Evolutionary conservation across 2,888 invertebrate genomes (phyloP), one percentile per base, ranked within the genome.

Genomic region (Chaetogeoica ovagalla): DNA sequence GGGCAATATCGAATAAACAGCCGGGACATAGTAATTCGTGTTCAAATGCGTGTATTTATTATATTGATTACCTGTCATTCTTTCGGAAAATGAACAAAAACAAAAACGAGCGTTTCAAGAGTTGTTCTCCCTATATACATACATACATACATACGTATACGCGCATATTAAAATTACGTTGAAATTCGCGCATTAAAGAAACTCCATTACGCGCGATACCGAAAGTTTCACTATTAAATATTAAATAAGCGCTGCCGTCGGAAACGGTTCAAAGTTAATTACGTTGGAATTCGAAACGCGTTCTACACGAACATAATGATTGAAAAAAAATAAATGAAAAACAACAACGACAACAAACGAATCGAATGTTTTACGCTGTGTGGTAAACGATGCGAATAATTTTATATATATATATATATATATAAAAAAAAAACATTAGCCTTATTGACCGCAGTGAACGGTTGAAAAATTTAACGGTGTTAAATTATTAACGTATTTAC

Each of bases 51-150:
- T 30, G 4, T 30, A 30, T 30, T 2, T 30, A 2, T 30, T 30
- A 30, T 30, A 30, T 68, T 52, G 52, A 68, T 52, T 68, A 66
- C 43, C 48, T 23, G 15, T 63, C 19, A 37, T 63, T 63, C 63
- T 37, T 37, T 39, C 2, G 11, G 7, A 2, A 37, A 63, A 63
- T 8, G 13, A 63, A 63, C 19, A 17, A 63, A 55, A 55, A 55
- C 55, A 63, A 63, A 30, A 30, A 63, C 37, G 9, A 4, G 8
- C 9, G 19, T 19, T 63, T 39, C 19, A 9, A 63, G 19, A 39
- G 37, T 63, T 19, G 63, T 39, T 37, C 9, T 37, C 21, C 11
- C 11, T 43, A 43, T 43, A 43, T 43, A n/a, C n/a, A n/a, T n/a
- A n/a, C n/a, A 30, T 43, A 9, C 43, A 11, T 11, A 11, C 43